phyloP scores from a whole-genome alignment of 2,113 vertebrate genomes.

The Chamaetylas fuelleborni region DNA sequence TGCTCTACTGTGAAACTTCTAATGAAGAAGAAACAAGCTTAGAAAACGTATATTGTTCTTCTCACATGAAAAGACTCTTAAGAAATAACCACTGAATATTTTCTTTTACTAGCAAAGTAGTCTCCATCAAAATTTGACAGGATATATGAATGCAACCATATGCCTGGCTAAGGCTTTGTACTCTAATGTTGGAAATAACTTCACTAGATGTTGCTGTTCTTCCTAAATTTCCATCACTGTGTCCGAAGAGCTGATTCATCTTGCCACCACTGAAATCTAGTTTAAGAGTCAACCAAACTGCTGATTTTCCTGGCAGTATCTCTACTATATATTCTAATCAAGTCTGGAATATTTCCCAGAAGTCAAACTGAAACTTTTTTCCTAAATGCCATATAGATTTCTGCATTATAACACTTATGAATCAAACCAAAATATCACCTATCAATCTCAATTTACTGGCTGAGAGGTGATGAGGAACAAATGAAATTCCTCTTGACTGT shows the following conservation, averaged over 20 bases:
- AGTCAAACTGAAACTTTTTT: not conserved
- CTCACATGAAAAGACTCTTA: not conserved
- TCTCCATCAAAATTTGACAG: not conserved
- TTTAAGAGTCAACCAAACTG: not conserved
- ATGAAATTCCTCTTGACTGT: not conserved
- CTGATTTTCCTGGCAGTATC: accelerated
- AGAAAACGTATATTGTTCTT: not conserved
- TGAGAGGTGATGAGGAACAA: not conserved
- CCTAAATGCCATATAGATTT: not conserved
- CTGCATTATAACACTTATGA: not conserved
- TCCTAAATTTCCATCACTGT: not conserved
- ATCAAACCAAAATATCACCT: not conserved
- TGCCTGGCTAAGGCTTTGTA: not conserved
- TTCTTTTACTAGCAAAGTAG: not conserved
- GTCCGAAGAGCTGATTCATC: not conserved
- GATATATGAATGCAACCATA: not conserved
- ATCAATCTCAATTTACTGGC: not conserved
- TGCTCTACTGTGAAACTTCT: not conserved
- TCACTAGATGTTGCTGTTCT: not conserved
- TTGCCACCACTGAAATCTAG: not conserved
- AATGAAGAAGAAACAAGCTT: not conserved
- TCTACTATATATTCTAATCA: not conserved
- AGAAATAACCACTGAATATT: not conserved
- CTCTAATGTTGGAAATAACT: not conserved
- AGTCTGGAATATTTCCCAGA: not conserved